A percentile compares a stretch with the other conserved stretches of the same genome.
Conservation (phyloP, 2,113 vertebrate species). For the Ursus arctos region DNA sequence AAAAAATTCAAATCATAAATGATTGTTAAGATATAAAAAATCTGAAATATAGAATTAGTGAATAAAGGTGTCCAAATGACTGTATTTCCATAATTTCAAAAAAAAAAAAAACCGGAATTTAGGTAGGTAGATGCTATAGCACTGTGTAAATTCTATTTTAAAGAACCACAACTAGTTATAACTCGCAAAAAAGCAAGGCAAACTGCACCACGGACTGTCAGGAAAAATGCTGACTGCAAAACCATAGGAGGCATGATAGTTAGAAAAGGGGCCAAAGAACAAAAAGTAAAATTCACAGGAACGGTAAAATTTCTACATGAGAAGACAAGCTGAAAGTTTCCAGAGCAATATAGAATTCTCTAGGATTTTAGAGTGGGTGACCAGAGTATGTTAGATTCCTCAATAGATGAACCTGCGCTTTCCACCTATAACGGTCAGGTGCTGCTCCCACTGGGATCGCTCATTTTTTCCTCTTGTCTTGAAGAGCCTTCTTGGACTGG, state of each 20-base stretch:
- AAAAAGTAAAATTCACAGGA: constrained; percentile 5
- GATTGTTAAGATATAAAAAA: neutral
- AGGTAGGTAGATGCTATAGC: neutral
- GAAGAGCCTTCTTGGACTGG: neutral
- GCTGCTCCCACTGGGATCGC: neutral
- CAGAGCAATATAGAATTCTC: neutral
- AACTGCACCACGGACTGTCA: neutral
- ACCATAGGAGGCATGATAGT: neutral
- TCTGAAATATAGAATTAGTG: neutral
- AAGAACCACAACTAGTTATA: constrained; percentile 49
- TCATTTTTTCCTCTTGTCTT: neutral
- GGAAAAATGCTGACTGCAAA: neutral
- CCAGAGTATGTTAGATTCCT: neutral
- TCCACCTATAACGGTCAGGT: neutral
- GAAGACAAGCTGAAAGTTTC: constrained; percentile 1
- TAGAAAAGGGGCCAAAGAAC: neutral
- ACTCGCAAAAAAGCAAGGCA: constrained; percentile 8
- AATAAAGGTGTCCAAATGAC: constrained; percentile 31
- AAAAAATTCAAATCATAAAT: constrained; percentile 29
- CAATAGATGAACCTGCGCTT: neutral
- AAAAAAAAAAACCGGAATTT: neutral
- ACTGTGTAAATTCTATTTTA: constrained; percentile 21
- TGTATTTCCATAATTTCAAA: constrained; percentile 42
- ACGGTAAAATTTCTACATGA: neutral
- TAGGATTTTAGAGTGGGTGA: neutral